Conservation (phyloP, 1,140 invertebrate species). For the Telenomus remus region DNA sequence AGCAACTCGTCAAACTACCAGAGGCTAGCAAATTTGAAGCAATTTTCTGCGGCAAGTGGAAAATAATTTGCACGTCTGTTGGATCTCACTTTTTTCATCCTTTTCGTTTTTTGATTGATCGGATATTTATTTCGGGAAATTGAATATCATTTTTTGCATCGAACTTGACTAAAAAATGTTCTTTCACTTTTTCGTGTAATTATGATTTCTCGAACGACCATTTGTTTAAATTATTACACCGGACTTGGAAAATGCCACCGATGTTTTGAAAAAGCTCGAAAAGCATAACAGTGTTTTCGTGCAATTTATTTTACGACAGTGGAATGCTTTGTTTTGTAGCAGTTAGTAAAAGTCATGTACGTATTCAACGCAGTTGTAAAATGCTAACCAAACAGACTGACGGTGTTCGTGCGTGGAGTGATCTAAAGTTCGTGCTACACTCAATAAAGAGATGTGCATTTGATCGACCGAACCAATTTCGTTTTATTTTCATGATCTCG, state of each 20-base stretch:
- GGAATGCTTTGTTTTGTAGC: slow-evolving; percentile 30
- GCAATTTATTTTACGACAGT: not conserved
- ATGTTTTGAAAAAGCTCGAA: slow-evolving; percentile 1
- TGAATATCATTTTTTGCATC: not conserved
- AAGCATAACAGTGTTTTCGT: not conserved
- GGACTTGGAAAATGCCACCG: too few species aligned
- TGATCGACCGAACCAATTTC: slow-evolving; percentile 36
- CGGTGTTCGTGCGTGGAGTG: slow-evolving; percentile 53
- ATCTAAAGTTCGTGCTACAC: slow-evolving; percentile 40
- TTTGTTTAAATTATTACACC: too few species aligned
- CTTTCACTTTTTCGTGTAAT: too few species aligned
- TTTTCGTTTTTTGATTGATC: not conserved
- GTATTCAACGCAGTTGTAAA: slow-evolving; percentile 51
- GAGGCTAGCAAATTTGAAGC: not conserved
- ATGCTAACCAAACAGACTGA: slow-evolving; percentile 53
- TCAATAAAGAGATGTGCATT: slow-evolving; percentile 53
- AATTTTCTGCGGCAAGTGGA: not conserved
- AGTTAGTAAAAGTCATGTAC: slow-evolving; percentile 50
- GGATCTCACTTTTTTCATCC: too few species aligned
- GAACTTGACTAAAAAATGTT: too few species aligned
- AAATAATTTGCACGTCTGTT: not conserved
- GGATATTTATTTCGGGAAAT: too few species aligned
- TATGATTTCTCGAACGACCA: too few species aligned
- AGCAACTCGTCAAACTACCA: slow-evolving; percentile 2
- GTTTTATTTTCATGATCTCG: slow-evolving; percentile 27